Percentiles rank a stretch among this genome's conserved stretches.
Conservation (phyloP, 2,113 vertebrate species). For the Tetraodon nigroviridis region DNA sequence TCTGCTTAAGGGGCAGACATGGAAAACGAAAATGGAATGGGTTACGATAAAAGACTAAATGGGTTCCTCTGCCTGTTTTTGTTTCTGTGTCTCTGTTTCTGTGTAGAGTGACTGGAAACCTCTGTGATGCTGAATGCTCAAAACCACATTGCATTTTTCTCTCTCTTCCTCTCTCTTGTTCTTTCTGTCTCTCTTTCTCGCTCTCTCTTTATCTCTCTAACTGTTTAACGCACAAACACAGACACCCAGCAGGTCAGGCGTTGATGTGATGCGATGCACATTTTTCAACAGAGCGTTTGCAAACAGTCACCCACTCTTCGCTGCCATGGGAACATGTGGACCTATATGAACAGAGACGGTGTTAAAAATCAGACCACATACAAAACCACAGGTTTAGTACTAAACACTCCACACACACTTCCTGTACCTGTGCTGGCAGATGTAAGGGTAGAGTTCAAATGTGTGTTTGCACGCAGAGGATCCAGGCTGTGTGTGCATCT, state of each 20-base stretch:
- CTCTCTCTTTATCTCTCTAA: too few relatives aligned
- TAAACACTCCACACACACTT: conserved; percentile 29
- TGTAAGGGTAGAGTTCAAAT: conserved; percentile 6
- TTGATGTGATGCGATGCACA: not conserved
- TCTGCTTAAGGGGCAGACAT: not conserved
- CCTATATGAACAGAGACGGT: conserved; percentile 9
- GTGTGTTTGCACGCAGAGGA: not conserved
- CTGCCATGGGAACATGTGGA: not conserved
- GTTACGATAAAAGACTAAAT: conserved; percentile 43
- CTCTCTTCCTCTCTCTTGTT: too few relatives aligned
- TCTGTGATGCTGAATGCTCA: conserved; percentile 16
- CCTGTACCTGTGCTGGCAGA: conserved; percentile 30
- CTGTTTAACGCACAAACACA: not conserved
- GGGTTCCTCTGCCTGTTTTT: conserved; percentile 28
- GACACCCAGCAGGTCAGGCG: not conserved
- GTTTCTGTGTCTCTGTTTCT: too few relatives aligned
- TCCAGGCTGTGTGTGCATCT: not conserved
- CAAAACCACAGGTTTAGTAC: conserved; percentile 32
- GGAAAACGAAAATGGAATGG: conserved; percentile 23
- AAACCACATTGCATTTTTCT: not conserved
- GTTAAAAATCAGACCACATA: conserved; percentile 19
- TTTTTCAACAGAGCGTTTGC: conserved; percentile 5
- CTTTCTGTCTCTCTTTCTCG: too few relatives aligned
- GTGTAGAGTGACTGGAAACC: conserved; percentile 56
- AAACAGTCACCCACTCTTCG: conserved; percentile 3